phyloP scores from a whole-genome alignment of 2,113 vertebrate species.

The Cephalopterus ornatus region DNA sequence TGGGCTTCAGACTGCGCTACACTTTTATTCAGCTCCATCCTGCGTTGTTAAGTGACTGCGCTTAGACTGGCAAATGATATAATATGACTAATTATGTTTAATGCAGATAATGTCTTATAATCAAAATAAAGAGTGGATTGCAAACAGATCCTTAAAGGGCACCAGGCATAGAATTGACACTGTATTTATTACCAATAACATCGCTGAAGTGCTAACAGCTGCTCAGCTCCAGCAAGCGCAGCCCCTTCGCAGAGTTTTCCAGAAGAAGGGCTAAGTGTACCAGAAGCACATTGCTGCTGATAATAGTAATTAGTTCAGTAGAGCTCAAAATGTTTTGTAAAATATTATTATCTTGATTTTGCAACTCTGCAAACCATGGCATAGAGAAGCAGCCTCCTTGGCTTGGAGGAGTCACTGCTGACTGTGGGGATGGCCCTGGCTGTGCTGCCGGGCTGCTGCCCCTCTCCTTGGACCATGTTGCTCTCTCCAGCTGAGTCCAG shows the following conservation, averaged over 20 bases:
- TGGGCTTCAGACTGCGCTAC: not conserved
- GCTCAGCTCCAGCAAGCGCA: conserved; percentile 39
- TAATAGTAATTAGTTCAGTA: conserved; percentile 59
- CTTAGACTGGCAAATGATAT: not conserved
- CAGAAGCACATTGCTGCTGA: conserved; percentile 10
- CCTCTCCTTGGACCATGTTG: not conserved
- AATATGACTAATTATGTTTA: conserved; percentile 43
- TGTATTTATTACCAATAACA: conserved; percentile 21
- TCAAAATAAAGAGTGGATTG: conserved; percentile 57
- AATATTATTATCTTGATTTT: conserved; percentile 32
- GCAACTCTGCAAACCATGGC: not conserved
- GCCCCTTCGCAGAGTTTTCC: conserved; percentile 61
- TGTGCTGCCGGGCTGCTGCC: not conserved
- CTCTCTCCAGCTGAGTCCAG: not conserved
- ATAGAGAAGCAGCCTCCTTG: not conserved
- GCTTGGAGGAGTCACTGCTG: not conserved
- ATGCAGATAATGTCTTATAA: conserved; percentile 58
- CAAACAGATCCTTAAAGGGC: conserved; percentile 49
- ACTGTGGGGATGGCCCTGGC: not conserved
- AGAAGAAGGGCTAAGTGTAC: conserved; percentile 40
- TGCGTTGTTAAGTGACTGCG: not conserved
- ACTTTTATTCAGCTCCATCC: not conserved
- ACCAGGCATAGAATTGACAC: not conserved
- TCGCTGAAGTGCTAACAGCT: conserved; percentile 28
- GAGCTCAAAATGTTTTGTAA: conserved; percentile 42